Evolutionary conservation across 2,113 vertebrate genomes (phyloP), one percentile per base, ranked within the genome.

Genomic region (Pelvicachromis taeniatus): DNA sequence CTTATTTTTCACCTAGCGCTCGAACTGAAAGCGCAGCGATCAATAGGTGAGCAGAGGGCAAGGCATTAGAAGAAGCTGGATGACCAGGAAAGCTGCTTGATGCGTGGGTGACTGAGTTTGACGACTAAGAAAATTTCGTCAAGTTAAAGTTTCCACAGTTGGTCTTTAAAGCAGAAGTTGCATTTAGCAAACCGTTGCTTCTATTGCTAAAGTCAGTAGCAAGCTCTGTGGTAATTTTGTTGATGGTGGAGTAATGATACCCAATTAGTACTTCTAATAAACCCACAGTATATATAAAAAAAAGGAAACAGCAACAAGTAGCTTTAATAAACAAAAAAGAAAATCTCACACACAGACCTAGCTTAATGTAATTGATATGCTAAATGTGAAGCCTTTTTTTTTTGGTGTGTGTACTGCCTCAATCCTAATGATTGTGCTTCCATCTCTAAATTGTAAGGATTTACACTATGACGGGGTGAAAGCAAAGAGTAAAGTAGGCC

Each of bases 361-460:
- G 26, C 59, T 58, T 79, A 48, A 35, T 42, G 35, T 10, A 50
- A 55, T 26, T 7, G 83, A 33, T 10, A 50, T 13, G 26, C 17
- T 54, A 23, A 21, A 81, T 79, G 58, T 48, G 56, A 88, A 78
- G 78, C 48, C 1, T 9, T 48, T 31, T 50, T 75, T 33, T 52
- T 21, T 59, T 26, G 81, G 84, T 63, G 33, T 63, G 29, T 29
- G 3, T 65, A 55, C 26, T 6, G 59, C 23, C 68, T 81, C 26
- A 75, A 33, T 84, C 79, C 52, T 73, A 88, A 61, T 17, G 83
- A 80, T 87, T 38, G 26, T 50, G 75, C 82, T 88, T 88, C 84
- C 77, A 86, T 89, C 21, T 65, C 81, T 88, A 87, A 88, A 84
- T 23, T 87, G 68, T 77, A 87, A 89, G 87, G 77, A 93, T 91